Percentiles rank a stretch among this genome's conserved stretches.
These are phyloP conservation scores for Micrasema longulum DNA, from an alignment of 1,140 invertebrate genomes.

Conservation along the genomic window DNA sequence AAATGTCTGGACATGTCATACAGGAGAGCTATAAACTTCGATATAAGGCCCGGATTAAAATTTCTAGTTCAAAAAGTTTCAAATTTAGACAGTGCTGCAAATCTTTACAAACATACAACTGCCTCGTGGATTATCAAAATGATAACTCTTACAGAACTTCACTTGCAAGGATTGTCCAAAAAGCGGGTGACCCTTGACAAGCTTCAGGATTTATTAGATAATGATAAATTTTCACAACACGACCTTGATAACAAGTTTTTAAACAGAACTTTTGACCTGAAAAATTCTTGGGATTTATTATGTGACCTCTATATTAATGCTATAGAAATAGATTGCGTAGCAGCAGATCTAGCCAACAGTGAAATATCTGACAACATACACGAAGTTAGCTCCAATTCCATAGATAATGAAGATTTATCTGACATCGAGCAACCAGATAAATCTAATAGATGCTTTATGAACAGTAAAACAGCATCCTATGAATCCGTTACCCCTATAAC, in stretches of 20 bases:
- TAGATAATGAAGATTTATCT: constrained; percentile 30
- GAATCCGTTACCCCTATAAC: constrained; percentile 5
- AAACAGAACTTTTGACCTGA: constrained; percentile 64
- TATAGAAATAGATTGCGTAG: constrained; percentile 66
- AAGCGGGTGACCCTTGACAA: constrained; percentile 22
- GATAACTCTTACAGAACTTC: constrained; percentile 85
- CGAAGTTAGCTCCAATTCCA: constrained; percentile 36
- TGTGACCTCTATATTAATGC: constrained; percentile 67
- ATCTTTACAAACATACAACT: constrained; percentile 92
- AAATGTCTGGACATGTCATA: constrained; percentile 86
- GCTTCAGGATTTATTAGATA: constrained; percentile 32
- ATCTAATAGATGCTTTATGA: constrained; percentile 23
- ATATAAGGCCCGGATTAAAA: constrained; percentile 89
- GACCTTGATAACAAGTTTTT: constrained; percentile 20
- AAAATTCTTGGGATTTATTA: constrained; percentile 71
- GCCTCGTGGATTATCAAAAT: constrained; percentile 91
- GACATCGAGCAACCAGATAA: constrained; percentile 33
- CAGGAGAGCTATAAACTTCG: constrained; percentile 85
- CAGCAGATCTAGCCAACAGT: constrained; percentile 61
- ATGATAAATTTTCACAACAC: constrained; percentile 6
- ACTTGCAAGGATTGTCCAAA: constrained; percentile 39
- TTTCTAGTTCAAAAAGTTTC: constrained; percentile 94
- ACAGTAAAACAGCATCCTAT: constrained; percentile 13
- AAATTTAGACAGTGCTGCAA: constrained; percentile 87
- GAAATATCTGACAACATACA: constrained; percentile 52